These are phyloP conservation scores for Falco columbarius DNA, from an alignment of 2,797 vertebrate species.

Conservation along the genomic window DNA sequence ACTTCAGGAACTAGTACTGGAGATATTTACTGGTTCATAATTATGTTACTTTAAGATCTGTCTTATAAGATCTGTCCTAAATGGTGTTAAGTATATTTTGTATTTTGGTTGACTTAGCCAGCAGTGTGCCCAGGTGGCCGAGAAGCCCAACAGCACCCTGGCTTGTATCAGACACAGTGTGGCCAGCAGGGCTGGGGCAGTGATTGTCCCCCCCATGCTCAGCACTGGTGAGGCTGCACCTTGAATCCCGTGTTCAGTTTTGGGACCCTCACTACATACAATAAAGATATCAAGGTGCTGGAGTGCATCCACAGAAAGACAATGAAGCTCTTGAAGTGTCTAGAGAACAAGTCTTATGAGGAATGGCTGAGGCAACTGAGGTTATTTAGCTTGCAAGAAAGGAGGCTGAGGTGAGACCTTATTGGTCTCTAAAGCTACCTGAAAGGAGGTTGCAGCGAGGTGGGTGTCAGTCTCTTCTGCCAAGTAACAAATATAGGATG, in stretches of 20 bases:
- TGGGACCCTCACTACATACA: neutral
- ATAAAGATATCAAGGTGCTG: neutral
- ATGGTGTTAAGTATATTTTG: neutral
- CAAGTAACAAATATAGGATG: too few relatives aligned
- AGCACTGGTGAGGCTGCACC: neutral
- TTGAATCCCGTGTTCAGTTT: neutral
- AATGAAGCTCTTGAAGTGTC: neutral
- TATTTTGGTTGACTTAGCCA: neutral
- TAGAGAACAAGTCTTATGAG: too few relatives aligned
- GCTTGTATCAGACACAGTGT: neutral
- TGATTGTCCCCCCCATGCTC: rapidly evolving
- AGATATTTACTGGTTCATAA: neutral
- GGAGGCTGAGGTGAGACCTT: too few relatives aligned
- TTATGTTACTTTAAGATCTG: neutral
- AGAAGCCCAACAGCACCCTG: neutral
- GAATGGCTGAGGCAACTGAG: neutral
- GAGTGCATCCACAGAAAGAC: neutral
- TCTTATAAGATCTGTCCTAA: neutral
- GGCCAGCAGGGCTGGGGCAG: neutral
- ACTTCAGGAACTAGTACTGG: neutral
- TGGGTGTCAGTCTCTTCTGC: too few relatives aligned
- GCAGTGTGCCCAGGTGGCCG: neutral
- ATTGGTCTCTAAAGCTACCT: too few relatives aligned
- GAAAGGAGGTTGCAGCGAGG: too few relatives aligned
- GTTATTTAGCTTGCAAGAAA: neutral